Base-by-base conservation (phyloP, 2,797 vertebrate genomes). In the Tapera naevia region DNA sequence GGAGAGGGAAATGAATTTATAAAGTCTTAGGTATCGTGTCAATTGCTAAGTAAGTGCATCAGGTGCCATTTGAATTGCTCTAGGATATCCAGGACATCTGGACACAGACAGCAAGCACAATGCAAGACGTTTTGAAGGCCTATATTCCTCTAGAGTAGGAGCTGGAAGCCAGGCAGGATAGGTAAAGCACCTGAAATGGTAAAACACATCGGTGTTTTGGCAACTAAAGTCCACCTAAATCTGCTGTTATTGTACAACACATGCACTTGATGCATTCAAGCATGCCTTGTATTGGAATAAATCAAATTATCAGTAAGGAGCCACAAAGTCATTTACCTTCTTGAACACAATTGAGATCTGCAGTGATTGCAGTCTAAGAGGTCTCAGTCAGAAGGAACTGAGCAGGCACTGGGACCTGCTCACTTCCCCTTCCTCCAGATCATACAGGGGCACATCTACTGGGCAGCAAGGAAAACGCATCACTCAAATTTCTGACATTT, bases 321-420 rank as follows among this genome's bases (percentile, higher is more conserved):
- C 13, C 18, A 30, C 48, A n/a, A 17, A 61, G 60, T 11, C 2
- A 0, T 30, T 43, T 35, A 24, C 17, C 8, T 80, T 56, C 39
- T 41, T 58, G 43, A 70, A 67, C 32, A 37, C 11, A 56, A 24
- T 30, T 41, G n/a, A 89, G 43, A 80, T 16, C 25, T 61, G 43
- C 27, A 53, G 37, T 46, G 43, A 43, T 4, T 46, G 23, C 2
- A 3, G 24, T n/a, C 37, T 0, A 0, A 45, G 61, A n/a, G 5
- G 25, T 51, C 17, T 48, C 43, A 57, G 12, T 30, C 30, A 58
- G 56, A 56, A 58, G 5, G 11, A 10, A 27, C 11, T 5, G 7
- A 16, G 32, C 30, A 56, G n/a, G 37, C 1, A 0, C 43, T 57
- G 28, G 17, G 39, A 41, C 30, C 18, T 45, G 14, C 12, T 50